Percentiles rank a stretch among this genome's conserved stretches.
Conservation (phyloP, 2,888 invertebrate species). For the Vesta saturnalis region DNA sequence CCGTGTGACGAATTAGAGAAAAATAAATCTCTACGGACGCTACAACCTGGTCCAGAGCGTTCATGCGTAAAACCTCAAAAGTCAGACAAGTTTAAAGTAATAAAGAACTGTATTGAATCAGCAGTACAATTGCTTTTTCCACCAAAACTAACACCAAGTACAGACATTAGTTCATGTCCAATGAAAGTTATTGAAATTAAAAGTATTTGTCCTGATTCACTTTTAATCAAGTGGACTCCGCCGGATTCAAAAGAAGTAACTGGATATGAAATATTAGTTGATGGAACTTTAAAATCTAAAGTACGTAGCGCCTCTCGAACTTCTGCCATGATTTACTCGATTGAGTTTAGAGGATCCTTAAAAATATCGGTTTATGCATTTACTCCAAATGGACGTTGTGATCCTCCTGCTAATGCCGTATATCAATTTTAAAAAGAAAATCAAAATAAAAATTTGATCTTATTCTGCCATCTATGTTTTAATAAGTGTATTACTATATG, state of each 20-base stretch:
- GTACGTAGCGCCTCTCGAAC: conserved; percentile 45
- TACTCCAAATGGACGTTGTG: conserved; percentile 40
- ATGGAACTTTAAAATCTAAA: conserved; percentile 44
- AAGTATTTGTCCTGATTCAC: conserved; percentile 44
- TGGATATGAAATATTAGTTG: conserved; percentile 48
- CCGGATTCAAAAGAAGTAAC: conserved; percentile 39
- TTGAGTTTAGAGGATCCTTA: conserved; percentile 31
- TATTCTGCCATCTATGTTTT: no score
- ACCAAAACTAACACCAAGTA: neutral
- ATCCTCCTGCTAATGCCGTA: conserved; percentile 43
- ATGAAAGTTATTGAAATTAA: conserved; percentile 43
- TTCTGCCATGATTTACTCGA: conserved; percentile 43
- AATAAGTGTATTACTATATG: neutral
- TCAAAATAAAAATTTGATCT: neutral
- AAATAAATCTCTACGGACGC: no score
- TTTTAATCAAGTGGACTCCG: conserved; percentile 48
- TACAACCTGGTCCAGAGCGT: no score
- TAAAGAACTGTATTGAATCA: no score
- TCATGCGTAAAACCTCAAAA: no score
- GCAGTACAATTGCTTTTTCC: no score
- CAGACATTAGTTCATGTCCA: conserved; percentile 22
- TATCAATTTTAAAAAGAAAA: conserved; percentile 20
- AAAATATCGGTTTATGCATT: conserved; percentile 43
- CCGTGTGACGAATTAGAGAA: no score
- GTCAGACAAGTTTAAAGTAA: no score